Conservation (phyloP, 2,888 invertebrate genomes). For the Troides oblongomaculatus region DNA sequence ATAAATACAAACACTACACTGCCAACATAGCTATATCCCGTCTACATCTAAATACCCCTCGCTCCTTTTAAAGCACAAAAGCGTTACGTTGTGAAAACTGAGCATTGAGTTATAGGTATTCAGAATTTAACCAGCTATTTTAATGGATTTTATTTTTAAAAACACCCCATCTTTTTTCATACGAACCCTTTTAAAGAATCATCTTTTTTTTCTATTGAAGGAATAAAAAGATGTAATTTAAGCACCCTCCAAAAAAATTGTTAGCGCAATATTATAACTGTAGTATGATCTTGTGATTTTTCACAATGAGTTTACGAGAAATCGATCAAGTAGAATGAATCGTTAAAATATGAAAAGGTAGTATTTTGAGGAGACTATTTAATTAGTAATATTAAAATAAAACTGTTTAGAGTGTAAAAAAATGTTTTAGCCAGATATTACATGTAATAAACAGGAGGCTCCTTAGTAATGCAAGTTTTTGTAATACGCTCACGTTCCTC, state of each 20-base stretch:
- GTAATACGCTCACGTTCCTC: conserved; percentile 19
- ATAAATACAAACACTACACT: neutral
- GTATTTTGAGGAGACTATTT: neutral
- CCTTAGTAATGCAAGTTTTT: conserved; percentile 15
- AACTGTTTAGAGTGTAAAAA: no score
- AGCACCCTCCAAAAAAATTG: neutral
- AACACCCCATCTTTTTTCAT: neutral
- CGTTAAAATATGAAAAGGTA: neutral
- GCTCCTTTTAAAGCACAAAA: neutral
- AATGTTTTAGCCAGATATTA: neutral
- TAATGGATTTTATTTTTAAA: neutral
- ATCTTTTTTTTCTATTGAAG: neutral
- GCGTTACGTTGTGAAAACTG: neutral
- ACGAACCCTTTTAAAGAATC: neutral
- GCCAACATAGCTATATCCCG: neutral
- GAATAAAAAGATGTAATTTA: neutral
- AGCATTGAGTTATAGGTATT: neutral
- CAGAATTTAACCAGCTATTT: neutral
- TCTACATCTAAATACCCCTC: neutral
- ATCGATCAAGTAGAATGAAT: neutral
- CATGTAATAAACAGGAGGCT: conserved; percentile 4
- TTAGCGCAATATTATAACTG: neutral
- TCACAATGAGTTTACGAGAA: neutral
- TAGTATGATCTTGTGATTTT: neutral
- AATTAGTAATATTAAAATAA: no score